Evolutionary conservation across 2,888 invertebrate genomes (phyloP), one percentile per base, ranked within the genome.

Genomic region (Cecidostiba fungosa): DNA sequence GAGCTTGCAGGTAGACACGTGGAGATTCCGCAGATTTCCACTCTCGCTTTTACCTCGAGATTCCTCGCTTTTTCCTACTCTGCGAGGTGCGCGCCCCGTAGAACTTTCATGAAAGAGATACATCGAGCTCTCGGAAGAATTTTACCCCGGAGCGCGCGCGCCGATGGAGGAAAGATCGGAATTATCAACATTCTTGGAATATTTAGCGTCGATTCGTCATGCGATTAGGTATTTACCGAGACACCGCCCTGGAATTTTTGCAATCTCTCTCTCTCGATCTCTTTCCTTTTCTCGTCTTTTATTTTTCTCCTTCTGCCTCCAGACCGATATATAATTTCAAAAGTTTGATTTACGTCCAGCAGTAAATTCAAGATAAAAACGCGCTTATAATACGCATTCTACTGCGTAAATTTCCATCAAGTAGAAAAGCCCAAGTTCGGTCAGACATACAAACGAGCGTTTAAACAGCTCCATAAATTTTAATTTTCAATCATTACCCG

Each of bases 171-270:
- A 73, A 72, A 76, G 47, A 82, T 66, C 43, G 66, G 47, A 82
- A 76, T 82, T 50, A 82, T 82, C 50, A 16, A 36, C 82, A 76
- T 82, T 82, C 82, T 32, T 32, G 32, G 50, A 82, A 82, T 82
- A 73, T 74, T 74, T n/a, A 76, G 32, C 76, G 26, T 66, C 82
- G 82, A 82, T 82, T 81, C 47, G 66, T 81, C 81, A 74, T 47
- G 47, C 29, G 66, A 76, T 32, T 76, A 74, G 66, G 66, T 36
- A 66, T 69, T 76, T 76, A 54, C 76, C 32, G 50, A n/a, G 19
- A 39, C 2, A 23, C 19, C 26, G 12, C 23, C 23, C 23, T 10
- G 66, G 66, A 26, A 66, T 66, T 66, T 66, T 66, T 3, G n/a
- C 26, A 66, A 66, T 66, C 66, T 66, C 66, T 26, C 29, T 66